A percentile compares a stretch with the other conserved stretches of the same genome.
These are phyloP conservation scores for Eurytoma californica DNA, from an alignment of 2,888 invertebrate species.

Conservation along the genomic window DNA sequence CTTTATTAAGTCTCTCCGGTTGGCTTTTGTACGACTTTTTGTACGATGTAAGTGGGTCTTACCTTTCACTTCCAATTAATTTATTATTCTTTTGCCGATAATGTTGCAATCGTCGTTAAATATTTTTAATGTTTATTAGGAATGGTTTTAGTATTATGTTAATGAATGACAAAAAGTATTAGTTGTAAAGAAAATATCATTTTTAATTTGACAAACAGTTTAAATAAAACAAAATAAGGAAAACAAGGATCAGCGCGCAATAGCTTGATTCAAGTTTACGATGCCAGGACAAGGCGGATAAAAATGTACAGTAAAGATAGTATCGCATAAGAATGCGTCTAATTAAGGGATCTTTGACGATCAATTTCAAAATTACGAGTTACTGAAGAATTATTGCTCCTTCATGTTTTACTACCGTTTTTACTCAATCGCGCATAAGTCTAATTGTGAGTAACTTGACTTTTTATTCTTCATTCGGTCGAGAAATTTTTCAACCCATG, in stretches of 20 bases:
- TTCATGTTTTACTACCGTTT: neutral
- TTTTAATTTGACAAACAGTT: too few relatives aligned
- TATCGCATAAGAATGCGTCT: neutral
- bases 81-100: too few relatives aligned
- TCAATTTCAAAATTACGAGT: slow-evolving; percentile 5
- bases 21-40: too few relatives aligned
- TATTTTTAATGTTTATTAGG: too few relatives aligned
- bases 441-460: neutral
- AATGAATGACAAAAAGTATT: too few relatives aligned
- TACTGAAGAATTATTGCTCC: neutral
- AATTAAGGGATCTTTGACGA: neutral
- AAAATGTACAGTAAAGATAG: neutral
- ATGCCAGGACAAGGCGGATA: slow-evolving; percentile 1
- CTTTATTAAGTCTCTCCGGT: slow-evolving; percentile 19
- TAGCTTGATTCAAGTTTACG: neutral
- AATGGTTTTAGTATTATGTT: too few relatives aligned
- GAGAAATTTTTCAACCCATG: too few relatives aligned
- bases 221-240: neutral
- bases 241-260: slow-evolving; percentile 8
- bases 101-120: too few relatives aligned
- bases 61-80: too few relatives aligned
- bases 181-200: too few relatives aligned
- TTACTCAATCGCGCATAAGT: neutral
- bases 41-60: too few relatives aligned
- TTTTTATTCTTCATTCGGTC: too few relatives aligned